Percentiles rank a stretch among this genome's conserved stretches.
phyloP scores from a whole-genome alignment of 2,888 invertebrate species.

The Megamerina dolium region DNA sequence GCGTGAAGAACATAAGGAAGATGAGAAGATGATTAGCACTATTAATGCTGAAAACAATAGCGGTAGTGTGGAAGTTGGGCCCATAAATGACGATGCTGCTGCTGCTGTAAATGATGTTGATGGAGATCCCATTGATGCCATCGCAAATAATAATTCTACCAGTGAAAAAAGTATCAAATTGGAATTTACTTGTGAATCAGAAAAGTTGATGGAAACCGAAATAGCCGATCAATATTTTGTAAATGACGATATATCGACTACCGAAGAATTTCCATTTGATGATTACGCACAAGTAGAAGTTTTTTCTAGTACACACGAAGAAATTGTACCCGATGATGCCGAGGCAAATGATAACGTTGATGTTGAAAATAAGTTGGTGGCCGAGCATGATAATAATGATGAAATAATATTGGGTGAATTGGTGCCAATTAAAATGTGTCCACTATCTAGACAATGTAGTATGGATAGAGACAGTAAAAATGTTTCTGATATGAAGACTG shows the following conservation, averaged over 20 bases:
- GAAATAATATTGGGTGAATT: too few species aligned
- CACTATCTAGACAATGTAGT: too few species aligned
- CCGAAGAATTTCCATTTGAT: too few species aligned
- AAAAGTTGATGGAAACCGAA: conserved; percentile 20
- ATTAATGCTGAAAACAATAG: background rate
- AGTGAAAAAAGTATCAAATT: conserved; percentile 10
- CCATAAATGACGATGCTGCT: background rate
- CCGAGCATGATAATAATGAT: too few species aligned
- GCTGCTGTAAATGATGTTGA: background rate
- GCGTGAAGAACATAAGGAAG: too few species aligned
- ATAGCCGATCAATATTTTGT: background rate
- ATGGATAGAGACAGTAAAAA: too few species aligned
- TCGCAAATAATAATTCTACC: background rate
- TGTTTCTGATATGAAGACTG: too few species aligned
- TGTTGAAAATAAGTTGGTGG: too few species aligned
- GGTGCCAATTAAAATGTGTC: too few species aligned
- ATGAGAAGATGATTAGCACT: too few species aligned
- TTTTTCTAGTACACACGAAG: background rate
- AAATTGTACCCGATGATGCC: background rate
- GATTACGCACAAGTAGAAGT: conserved; percentile 1
- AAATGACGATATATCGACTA: too few species aligned
- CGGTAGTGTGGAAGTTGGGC: background rate
- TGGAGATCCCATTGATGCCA: background rate
- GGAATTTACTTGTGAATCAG: conserved; percentile 21
- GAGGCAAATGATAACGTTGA: background rate